Base-by-base conservation (phyloP, 2,888 invertebrate species). In the Watsonalla binaria region DNA sequence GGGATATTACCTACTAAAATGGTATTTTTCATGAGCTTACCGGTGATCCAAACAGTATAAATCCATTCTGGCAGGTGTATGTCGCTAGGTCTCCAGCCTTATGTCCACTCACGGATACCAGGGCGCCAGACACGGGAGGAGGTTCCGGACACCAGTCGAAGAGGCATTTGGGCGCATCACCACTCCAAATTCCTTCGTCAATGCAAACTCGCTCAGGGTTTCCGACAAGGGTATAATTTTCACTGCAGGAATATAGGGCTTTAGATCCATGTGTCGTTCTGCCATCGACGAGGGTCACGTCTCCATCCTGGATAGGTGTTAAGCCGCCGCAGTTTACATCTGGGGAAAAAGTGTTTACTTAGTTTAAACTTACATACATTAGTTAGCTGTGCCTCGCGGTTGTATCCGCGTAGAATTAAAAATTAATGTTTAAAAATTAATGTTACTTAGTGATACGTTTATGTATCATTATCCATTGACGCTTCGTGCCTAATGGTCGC, bases 61-160 rank as follows among this genome's bases (percentile, higher is more conserved):
- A 96, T 52, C 97, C 98, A 58, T 94, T 92, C 72, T 96, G 94
- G 69, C 97, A 98, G 5, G 92, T 92, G 74, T 97, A 98, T 0
- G 93, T 94, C 0, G 97, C 96, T 0, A 94, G 93, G 0, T 96
- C 96, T 4, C 96, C 96, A 5, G 95, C 95, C 58, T 95, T 93
- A 63, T 94, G 94, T 2, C 97, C 96, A 0, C 92, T 93, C 6
- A 93, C 92, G 0, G 90, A 82, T 0, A 97, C 95, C 0, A 93
- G 84, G 1, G 96, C 96, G 0, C 97, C 97, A 6, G 94, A 90
- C 2, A 97, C 94, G 39, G 92, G 91, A 0, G 95, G 95, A 0
- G 97, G 96, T 60, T 96, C 95, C 0, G 96, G 95, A 77, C 97
- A 97, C 97, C 97, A 95, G 83, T 96, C 94, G 75, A 95, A 96